Conservation (phyloP, 2,113 vertebrate genomes). For the Eupsittula cactorum region DNA sequence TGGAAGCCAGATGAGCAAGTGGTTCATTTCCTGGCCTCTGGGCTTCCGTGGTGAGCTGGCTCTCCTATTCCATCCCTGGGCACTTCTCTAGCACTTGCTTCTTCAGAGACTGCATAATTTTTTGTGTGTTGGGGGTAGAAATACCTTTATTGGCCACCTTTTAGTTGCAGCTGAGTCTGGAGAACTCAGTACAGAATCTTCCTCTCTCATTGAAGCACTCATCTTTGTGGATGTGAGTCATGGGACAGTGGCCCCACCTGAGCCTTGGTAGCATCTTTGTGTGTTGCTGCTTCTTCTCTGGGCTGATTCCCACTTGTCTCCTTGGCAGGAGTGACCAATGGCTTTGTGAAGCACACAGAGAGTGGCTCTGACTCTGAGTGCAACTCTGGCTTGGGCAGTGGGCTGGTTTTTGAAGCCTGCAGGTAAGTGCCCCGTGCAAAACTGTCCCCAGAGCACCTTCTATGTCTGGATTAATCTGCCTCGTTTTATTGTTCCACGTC, state of each 20-base stretch:
- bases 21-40: not conserved
- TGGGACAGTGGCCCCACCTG: not conserved
- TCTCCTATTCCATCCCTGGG: not conserved
- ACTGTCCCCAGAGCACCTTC: not conserved
- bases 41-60: not conserved
- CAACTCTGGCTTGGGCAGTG: slow-evolving; percentile 75
- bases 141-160: not conserved
- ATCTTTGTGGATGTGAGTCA: not conserved
- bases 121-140: not conserved
- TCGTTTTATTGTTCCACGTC: not conserved
- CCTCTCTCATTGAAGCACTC: not conserved
- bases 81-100: not conserved
- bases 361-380: slow-evolving; percentile 84
- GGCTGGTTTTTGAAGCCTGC: slow-evolving; percentile 79
- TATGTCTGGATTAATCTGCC: not conserved
- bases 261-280: not conserved
- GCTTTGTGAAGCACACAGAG: slow-evolving; percentile 83
- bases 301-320: slow-evolving; percentile 4
- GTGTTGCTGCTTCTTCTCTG: not conserved
- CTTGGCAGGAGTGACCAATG: slow-evolving; percentile 86
- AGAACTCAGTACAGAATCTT: not conserved
- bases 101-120: not conserved
- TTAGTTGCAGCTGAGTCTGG: not conserved
- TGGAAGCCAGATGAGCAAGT: not conserved
- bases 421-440: slow-evolving; percentile 72